A percentile compares a stretch with the other conserved stretches of the same genome.
phyloP scores from a whole-genome alignment of 2,888 invertebrate species.

The Calameuta pallipes region DNA sequence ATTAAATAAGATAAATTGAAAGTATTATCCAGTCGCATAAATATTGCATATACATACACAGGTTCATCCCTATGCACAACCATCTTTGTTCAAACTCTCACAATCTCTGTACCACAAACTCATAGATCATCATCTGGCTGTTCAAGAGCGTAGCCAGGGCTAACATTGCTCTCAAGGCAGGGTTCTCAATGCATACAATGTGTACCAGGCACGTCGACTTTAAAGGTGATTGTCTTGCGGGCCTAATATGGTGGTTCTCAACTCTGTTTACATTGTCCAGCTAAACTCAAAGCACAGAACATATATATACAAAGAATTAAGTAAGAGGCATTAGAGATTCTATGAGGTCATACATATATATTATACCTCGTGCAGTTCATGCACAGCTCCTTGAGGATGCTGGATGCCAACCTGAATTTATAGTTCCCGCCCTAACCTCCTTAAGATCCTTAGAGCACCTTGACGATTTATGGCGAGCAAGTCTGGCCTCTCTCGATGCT shows the following conservation, averaged over 20 bases:
- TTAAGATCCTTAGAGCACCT: neutral
- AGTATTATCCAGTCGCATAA: neutral
- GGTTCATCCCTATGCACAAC: neutral
- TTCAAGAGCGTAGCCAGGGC: neutral
- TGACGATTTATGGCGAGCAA: neutral
- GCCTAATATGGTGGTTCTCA: constrained; percentile 11
- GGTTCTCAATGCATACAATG: neutral
- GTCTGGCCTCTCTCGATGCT: neutral
- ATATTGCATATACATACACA: neutral
- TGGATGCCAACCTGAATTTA: neutral
- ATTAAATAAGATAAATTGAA: neutral
- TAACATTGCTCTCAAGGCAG: neutral
- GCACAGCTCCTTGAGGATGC: neutral
- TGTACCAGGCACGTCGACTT: neutral
- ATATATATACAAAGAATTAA: neutral
- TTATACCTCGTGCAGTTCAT: neutral
- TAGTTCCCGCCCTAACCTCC: neutral
- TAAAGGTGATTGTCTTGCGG: neutral
- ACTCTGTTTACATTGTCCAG: constrained; percentile 12
- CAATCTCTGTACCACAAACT: constrained; percentile 24
- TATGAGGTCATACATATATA: neutral
- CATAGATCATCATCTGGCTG: constrained; percentile 29
- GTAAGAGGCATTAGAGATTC: neutral
- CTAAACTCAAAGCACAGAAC: neutral
- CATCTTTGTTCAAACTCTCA: constrained; percentile 1